Evolutionary conservation across 2,888 invertebrate genomes (phyloP), one percentile per base, ranked within the genome.

Genomic region (Leucophenga maculata): DNA sequence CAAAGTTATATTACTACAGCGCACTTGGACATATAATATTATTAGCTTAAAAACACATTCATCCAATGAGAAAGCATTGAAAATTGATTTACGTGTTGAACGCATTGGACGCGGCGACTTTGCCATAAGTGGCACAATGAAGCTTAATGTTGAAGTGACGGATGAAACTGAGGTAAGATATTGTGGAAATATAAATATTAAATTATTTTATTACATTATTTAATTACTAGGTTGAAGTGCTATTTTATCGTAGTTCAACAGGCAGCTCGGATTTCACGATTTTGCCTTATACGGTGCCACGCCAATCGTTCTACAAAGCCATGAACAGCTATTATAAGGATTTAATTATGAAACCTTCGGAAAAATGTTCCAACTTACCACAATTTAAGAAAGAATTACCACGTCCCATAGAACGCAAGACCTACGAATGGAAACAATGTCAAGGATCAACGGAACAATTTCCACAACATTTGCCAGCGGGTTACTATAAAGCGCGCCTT

Each of bases 21-120:
- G 70, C 69, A 31, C 75, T 26, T 79, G 77, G 76, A 70, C 52
- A 0, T 79, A 75, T 67, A 72, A 68, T 4, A 1, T 74, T 0
- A n/a, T n/a, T n/a, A n/a, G n/a, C 39, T 72, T 20, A 59, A 72
- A 0, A 22, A 72, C 0, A 54, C 13, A 8, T 3, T 65, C 68
- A 6, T 69, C 66, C 0, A 59, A 78, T 60, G 44, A 65, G 3
- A 59, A 68, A 9, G 26, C 62, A 8, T 3, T 71, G 39, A 11
- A 0, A 2, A 18, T 69, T 0, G 52, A 72, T 16, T 32, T 69
- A 3, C n/a, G 62, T 4, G 48, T 76, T 31, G 74, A 72, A 6
- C 75, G 78, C 1, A 4, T 78, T 16, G 60, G 71, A 1, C 78
- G 78, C 39, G 73, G 76, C 6, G 55, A 71, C 0, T 80, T 68